A percentile compares a stretch with the other conserved stretches of the same genome.
Conservation (phyloP, 2,113 vertebrate genomes). For the Ophiodon elongatus region DNA sequence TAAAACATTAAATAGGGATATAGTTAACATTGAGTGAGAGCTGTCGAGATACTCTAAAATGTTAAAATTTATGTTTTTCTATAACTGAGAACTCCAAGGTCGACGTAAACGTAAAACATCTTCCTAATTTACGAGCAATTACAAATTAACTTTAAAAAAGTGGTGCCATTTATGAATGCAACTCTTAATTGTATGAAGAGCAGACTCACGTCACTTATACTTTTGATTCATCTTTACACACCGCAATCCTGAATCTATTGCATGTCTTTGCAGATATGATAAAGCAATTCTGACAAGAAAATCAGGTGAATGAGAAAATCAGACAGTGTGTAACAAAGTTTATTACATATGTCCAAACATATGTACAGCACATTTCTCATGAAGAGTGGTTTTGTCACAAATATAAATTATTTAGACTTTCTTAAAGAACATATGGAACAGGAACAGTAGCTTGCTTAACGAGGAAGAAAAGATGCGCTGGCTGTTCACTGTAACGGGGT, state of each 20-base stretch:
- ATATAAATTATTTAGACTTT: slow-evolving; percentile 96
- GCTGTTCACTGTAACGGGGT: slow-evolving; percentile 53
- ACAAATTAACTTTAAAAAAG: neutral
- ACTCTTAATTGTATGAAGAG: neutral
- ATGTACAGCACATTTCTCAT: slow-evolving; percentile 97
- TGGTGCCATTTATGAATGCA: neutral
- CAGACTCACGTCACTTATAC: neutral
- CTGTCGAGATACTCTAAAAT: neutral
- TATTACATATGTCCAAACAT: slow-evolving; percentile 99
- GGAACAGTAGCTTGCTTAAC: slow-evolving; percentile 57
- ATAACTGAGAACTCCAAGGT: neutral
- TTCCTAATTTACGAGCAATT: neutral
- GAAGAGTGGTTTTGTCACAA: slow-evolving; percentile 95
- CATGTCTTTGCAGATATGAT: neutral
- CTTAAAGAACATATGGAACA: slow-evolving; percentile 77
- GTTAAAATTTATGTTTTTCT: neutral
- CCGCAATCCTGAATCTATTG: neutral
- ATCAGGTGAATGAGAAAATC: neutral
- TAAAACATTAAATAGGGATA: neutral
- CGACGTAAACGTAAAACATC: neutral
- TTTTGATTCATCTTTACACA: neutral
- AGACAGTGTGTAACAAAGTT: slow-evolving; percentile 96
- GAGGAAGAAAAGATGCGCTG: slow-evolving; percentile 60
- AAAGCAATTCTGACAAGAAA: neutral
- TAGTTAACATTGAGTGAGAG: neutral